Base-by-base conservation (phyloP, 2,113 vertebrate genomes). In the Rhadina sibilatrix region DNA sequence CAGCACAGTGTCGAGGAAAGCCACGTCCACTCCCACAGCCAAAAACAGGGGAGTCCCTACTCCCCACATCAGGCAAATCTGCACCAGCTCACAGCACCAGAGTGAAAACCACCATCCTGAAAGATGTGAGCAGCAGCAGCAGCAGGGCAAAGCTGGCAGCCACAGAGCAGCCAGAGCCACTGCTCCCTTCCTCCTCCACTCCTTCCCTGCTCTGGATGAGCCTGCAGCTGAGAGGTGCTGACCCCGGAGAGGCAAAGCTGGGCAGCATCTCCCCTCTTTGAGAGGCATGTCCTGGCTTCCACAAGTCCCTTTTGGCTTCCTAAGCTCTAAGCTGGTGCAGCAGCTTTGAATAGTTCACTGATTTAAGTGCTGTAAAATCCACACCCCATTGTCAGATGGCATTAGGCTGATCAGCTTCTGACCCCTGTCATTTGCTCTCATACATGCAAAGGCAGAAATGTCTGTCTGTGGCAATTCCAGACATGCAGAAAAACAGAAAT, bases 111-210 rank as follows among this genome's bases (percentile, higher is more conserved):
- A 8, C 24, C 12, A 37, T 25, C 35, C 90, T 6, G 18, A 35
- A 23, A 70, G 47, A 16, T 0, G 5, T 6, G 30, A 37, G 7
- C 1, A 2, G 40, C 24, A 2, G 40, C 24, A 2, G 40, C 24
- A 57, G 40, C 0, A 2, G 38, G 24, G n/a, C 28, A 65, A 30
- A 56, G 40, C 89, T 56, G 40, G n/a, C 40, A 94, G 37, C 15
- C 76, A 57, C 27, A 8, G 57, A 33, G 56, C 22, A 52, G 40
- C 20, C 44, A 27, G 30, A 53, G 27, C 37, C 74, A 30, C 19
- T 17, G 83, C 44, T 81, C 44, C n/a, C 30, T 68, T 38, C 28
- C 21, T 59, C 12, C n/a, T 61, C 60, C 0, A 0, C n/a, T 57
- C 33, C 38, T 28, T 54, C 23, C 64, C 69, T 25, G 17, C 30